Percentiles rank a stretch among this genome's conserved stretches.
Evolutionary conservation across 2,113 vertebrate species (phyloP).

Genomic region (Ammodytes marinus): DNA sequence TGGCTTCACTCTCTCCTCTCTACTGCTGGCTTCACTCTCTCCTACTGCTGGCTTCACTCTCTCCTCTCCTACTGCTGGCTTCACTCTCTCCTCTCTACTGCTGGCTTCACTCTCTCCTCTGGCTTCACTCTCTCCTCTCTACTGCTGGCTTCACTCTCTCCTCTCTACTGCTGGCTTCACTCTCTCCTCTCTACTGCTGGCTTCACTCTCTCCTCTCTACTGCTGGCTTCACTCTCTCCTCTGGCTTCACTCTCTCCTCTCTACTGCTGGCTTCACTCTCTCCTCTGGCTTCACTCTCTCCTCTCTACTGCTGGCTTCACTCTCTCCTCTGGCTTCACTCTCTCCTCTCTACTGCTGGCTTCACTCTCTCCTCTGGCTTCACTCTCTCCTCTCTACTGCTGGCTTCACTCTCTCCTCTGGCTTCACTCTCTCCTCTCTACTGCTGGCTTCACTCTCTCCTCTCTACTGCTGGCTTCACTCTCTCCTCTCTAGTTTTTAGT

Average conservation of each 20-base stretch:
- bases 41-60: too few relatives aligned
- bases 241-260: too few relatives aligned
- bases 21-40: neutral
- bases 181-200: neutral
- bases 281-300: too few relatives aligned
- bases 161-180: neutral
- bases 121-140: too few relatives aligned
- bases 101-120: neutral
- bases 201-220: neutral
- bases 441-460: neutral
- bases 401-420: neutral
- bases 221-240: neutral
- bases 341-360: neutral
- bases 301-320: neutral
- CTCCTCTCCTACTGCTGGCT: neutral
- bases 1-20: neutral
- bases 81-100: too few relatives aligned
- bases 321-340: too few relatives aligned
- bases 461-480: neutral
- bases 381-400: too few relatives aligned
- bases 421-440: too few relatives aligned
- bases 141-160: neutral
- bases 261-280: neutral
- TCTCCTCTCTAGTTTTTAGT: too few relatives aligned
- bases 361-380: too few relatives aligned